These are phyloP conservation scores for Nymphalis polychloros DNA, from an alignment of 2,888 invertebrate genomes.

Conservation along the genomic window DNA sequence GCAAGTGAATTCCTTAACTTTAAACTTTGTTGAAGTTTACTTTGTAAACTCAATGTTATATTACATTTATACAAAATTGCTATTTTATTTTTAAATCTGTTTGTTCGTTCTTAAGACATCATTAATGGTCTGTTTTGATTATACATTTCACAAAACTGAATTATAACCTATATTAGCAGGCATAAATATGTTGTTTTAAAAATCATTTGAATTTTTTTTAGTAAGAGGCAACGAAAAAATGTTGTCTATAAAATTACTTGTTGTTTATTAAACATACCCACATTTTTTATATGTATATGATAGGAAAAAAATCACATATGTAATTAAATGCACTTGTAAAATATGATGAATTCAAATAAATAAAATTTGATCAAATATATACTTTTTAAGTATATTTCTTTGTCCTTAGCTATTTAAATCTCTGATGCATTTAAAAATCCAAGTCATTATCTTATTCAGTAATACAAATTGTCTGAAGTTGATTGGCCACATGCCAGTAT, in stretches of 20 bases:
- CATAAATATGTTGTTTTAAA: too few species aligned
- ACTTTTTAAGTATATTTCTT: slow-evolving; percentile 1
- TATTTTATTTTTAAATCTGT: too few species aligned
- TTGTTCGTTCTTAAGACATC: too few species aligned
- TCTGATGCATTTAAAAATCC: slow-evolving; percentile 23
- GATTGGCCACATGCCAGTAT: slow-evolving; percentile 19
- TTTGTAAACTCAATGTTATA: not conserved
- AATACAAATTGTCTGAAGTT: not conserved
- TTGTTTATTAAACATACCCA: too few species aligned
- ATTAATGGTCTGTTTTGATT: too few species aligned
- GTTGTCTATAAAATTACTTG: too few species aligned
- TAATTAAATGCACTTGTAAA: not conserved
- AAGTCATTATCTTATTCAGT: slow-evolving; percentile 18
- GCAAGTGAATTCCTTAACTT: slow-evolving; percentile 4
- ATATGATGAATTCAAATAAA: not conserved
- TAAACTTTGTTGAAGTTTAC: not conserved
- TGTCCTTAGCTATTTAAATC: slow-evolving; percentile 26
- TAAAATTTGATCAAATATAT: not conserved
- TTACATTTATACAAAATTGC: not conserved
- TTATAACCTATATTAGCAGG: too few species aligned
- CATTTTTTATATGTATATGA: too few species aligned
- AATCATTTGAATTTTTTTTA: too few species aligned
- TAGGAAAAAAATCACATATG: too few species aligned
- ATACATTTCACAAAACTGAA: too few species aligned
- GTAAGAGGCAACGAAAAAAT: too few species aligned